Evolutionary conservation across 2,113 vertebrate species (phyloP).

Genomic region (Channa maculata): DNA sequence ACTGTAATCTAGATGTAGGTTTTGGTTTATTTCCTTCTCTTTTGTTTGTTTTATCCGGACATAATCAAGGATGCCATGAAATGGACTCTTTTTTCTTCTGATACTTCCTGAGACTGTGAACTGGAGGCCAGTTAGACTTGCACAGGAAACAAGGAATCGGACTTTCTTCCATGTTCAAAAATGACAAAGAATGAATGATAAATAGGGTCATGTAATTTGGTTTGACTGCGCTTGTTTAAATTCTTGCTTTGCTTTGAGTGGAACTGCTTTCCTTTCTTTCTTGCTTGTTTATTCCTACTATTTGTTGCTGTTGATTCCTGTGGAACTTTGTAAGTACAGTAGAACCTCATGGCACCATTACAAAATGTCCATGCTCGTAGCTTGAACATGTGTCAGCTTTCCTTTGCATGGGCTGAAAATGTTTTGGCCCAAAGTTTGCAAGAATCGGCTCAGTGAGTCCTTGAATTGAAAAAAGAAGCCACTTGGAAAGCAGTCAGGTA

Average conservation of each 20-base stretch:
- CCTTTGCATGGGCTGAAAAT: slow-evolving; percentile 72
- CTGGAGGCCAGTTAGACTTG: slow-evolving; percentile 59
- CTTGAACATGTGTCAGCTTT: slow-evolving; percentile 71
- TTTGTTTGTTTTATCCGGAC: slow-evolving; percentile 49
- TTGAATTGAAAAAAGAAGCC: slow-evolving; percentile 47
- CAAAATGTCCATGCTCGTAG: slow-evolving; percentile 70
- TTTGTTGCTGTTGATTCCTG: slow-evolving; percentile 79
- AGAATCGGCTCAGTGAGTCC: slow-evolving; percentile 81
- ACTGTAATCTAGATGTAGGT: slow-evolving; percentile 76
- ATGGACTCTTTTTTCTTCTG: slow-evolving; percentile 59
- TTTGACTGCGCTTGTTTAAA: slow-evolving; percentile 74
- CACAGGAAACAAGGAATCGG: slow-evolving; percentile 49
- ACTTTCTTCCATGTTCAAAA: slow-evolving; percentile 74
- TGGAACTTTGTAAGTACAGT: slow-evolving; percentile 79
- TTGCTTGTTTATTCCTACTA: slow-evolving; percentile 73
- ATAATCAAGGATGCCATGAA: slow-evolving; percentile 60
- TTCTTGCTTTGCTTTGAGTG: slow-evolving; percentile 78
- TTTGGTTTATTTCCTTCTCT: slow-evolving; percentile 67
- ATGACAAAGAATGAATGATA: slow-evolving; percentile 76
- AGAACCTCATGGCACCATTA: slow-evolving; percentile 74
- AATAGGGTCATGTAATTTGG: slow-evolving; percentile 63
- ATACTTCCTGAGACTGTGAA: slow-evolving; percentile 59
- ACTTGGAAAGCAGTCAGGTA: slow-evolving; percentile 55
- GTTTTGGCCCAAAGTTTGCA: slow-evolving; percentile 74
- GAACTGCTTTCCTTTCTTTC: slow-evolving; percentile 70